A percentile compares a stretch with the other conserved stretches of the same genome.
Evolutionary conservation across 2,888 invertebrate species (phyloP).

Genomic region (Ornithoptera alexandrae): DNA sequence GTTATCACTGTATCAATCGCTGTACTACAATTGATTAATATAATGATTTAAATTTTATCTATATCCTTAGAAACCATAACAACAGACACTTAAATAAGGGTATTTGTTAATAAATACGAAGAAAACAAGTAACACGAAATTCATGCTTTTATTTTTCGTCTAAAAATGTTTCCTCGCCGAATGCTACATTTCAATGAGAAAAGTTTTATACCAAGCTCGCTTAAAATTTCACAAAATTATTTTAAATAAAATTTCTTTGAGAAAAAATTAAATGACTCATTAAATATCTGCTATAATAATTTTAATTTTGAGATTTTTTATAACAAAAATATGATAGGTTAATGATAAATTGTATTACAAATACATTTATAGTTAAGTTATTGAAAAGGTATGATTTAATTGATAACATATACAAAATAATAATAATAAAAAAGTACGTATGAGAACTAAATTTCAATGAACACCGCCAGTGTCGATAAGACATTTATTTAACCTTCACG

Average conservation of each 20-base stretch:
- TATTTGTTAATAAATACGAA: neutral
- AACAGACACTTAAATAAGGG: neutral
- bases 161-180: conserved; percentile 13
- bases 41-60: too few relatives aligned
- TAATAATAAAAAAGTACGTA: neutral
- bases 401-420: neutral
- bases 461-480: neutral
- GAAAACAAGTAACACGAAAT: neutral
- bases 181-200: conserved; percentile 40
- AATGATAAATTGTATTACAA: too few relatives aligned
- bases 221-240: conserved; percentile 35
- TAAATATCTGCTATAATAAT: neutral
- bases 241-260: conserved; percentile 30
- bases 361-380: too few relatives aligned
- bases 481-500: neutral
- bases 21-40: too few relatives aligned
- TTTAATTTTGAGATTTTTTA: neutral
- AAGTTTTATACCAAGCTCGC: conserved; percentile 44
- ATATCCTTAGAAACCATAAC: too few relatives aligned
- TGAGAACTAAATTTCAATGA: neutral
- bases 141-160: conserved; percentile 5
- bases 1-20: too few relatives aligned
- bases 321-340: too few relatives aligned
- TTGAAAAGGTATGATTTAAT: too few relatives aligned
- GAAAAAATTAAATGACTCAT: conserved; percentile 7